Evolutionary conservation across 1,140 invertebrate genomes (phyloP), one percentile per base, ranked within the genome.

Genomic region (Achatina immaculata): DNA sequence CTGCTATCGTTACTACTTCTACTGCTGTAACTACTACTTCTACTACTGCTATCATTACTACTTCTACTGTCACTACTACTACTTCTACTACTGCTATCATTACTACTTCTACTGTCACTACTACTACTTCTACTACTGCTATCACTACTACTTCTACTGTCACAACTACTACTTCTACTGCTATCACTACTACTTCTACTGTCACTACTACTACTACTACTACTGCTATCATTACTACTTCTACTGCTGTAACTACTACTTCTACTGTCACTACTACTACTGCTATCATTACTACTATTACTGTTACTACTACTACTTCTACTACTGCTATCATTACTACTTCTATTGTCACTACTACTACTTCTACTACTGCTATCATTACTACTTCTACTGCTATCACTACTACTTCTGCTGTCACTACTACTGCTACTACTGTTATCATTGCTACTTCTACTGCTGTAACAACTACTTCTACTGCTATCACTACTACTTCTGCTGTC

Each of bases 1-100:
- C 72, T 72, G 36, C 69, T 72, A 72, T 16, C 16, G 19, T n/a
- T 72, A 72, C 69, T 72, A 72, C 69, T 72, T 16, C 69, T 72
- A 72, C 69, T 66, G n/a, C 62, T 66, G n/a, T 34, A 11, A 66
- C 62, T 66, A 66, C 62, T 66, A 66, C n/a, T 66, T 11, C n/a
- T 66, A 66, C 62, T 11, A 48, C 19, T 48, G 19, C 45, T 48
- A 19, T 19, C 19, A 48, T 19, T 48, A 48, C 19, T 48, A 48
- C 19, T 48, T 7, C 19, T 66, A 66, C 62, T 66, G 34, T 24
- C n/a, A 66, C 62, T 66, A 28, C n/a, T 66, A 66, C 9, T 66
- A 9, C 62, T 28, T 11, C 62, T 28, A 66, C 62, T 11, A n/a
- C n/a, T n/a, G 0, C n/a, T 19, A 36, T 11, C 7, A 48, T 19